Base-by-base conservation (phyloP, 2,888 invertebrate genomes). In the Gari tellinella region DNA sequence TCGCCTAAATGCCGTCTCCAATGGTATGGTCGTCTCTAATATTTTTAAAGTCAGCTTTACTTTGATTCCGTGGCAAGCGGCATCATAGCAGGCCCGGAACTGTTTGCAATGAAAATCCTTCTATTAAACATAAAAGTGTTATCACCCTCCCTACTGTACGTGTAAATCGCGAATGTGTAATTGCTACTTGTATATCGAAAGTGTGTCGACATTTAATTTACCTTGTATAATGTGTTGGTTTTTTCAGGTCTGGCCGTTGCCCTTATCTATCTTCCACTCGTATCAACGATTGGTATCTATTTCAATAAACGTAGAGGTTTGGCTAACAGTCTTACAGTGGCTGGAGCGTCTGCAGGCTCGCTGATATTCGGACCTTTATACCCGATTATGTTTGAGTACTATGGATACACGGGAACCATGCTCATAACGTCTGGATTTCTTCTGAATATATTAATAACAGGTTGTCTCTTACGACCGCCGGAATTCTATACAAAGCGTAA, bases 381-480 rank as follows among this genome's bases (percentile, higher is more conserved):
- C 23, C 63, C 63, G 8, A 40, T 45, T 14, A 21, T 70, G 23
- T 70, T 70, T 31, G 63, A 63, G 43, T 49, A 43, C 19, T 63
- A 63, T 19, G 69, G 69, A 7, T 70, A 58, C 49, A 58, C 69
- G 15, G 63, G 69, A 19, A 64, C 69, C 2, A n/a, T 70, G 63
- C 26, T 70, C 12, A 52, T 70, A 7, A 58, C 57, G 1, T 48
- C 69, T 2, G 69, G 63, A 7, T 37, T 70, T 19, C 19, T 45
- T 2, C 14, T 53, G n/a, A 57, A 70, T 31, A 70, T 63, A 2
- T 26, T 63, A n/a, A 37, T 70, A 1, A 17, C 57, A 0, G 69
- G 63, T 0, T 26, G 38, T 21, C 23, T 70, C 8, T 52, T 70
- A 52, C 41, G 69, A 17, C 69, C 69, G n/a, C 57, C 57, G 0